Percentiles rank a stretch among this genome's conserved stretches.
These are phyloP conservation scores for Struthio camelus DNA, from an alignment of 2,113 vertebrate species.

Conservation along the genomic window DNA sequence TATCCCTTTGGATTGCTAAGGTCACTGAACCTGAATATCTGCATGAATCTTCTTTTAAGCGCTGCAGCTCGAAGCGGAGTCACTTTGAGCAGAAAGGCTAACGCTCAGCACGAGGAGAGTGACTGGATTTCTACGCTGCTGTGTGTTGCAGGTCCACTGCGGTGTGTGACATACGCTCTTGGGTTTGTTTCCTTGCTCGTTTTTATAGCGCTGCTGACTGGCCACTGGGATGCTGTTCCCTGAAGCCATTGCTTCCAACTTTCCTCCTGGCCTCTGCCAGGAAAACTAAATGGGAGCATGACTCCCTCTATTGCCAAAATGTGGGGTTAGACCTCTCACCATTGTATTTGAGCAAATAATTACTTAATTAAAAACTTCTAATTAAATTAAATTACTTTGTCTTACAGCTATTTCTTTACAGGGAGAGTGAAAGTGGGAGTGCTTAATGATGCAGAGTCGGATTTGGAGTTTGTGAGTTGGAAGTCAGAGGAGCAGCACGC, in stretches of 20 bases:
- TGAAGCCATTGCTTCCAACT: background rate
- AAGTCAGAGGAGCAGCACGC: background rate
- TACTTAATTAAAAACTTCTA: background rate
- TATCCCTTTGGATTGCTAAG: background rate
- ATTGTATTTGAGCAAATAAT: background rate
- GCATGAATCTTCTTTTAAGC: background rate
- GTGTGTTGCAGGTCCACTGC: background rate
- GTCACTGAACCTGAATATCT: background rate
- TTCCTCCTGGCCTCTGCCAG: background rate
- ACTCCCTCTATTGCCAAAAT: conserved; percentile 15
- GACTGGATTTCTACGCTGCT: background rate
- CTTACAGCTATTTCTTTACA: background rate
- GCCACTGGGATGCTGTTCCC: background rate
- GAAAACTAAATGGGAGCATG: background rate
- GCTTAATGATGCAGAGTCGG: background rate
- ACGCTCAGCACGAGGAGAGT: background rate
- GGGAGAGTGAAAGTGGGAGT: background rate
- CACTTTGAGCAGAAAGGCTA: background rate
- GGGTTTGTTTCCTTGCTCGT: background rate
- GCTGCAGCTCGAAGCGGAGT: background rate
- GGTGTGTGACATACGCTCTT: background rate
- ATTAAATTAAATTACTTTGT: background rate
- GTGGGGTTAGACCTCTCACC: background rate
- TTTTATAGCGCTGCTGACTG: background rate
- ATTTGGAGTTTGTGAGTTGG: background rate